Evolutionary conservation across 2,888 invertebrate genomes (phyloP).

Genomic region (Epicampocera succincta): DNA sequence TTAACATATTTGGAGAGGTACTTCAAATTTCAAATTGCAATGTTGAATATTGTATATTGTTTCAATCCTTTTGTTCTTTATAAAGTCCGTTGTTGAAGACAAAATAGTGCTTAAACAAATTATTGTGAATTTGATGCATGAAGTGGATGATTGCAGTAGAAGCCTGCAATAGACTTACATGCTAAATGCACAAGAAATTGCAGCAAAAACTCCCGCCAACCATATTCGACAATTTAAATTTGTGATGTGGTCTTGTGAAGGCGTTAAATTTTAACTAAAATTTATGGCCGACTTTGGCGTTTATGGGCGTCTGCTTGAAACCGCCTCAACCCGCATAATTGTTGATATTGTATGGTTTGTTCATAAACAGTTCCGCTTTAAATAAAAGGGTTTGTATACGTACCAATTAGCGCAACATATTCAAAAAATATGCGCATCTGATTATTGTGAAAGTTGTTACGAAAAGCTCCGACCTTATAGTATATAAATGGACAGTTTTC

Average conservation of each 20-base stretch:
- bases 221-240: slow-evolving; percentile 25
- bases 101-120: slow-evolving; percentile 50
- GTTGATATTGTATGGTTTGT: slow-evolving; percentile 38
- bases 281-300: slow-evolving; percentile 16
- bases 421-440: not conserved
- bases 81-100: slow-evolving; percentile 2
- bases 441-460: not conserved
- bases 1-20: slow-evolving; percentile 45
- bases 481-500: too few species aligned
- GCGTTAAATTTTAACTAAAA: slow-evolving; percentile 5
- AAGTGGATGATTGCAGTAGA: slow-evolving; percentile 59
- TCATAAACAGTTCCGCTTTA: not conserved
- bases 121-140: slow-evolving; percentile 48
- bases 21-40: slow-evolving; percentile 52
- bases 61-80: slow-evolving; percentile 52
- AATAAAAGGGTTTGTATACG: slow-evolving; percentile 22
- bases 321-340: slow-evolving; percentile 61
- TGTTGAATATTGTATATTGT: slow-evolving; percentile 40
- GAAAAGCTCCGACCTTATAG: not conserved
- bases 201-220: slow-evolving; percentile 2
- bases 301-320: slow-evolving; percentile 53
- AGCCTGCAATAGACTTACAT: slow-evolving; percentile 38
- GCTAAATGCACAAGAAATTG: slow-evolving; percentile 3
- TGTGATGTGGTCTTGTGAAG: slow-evolving; percentile 23
- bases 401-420: not conserved